These are phyloP conservation scores for Notolepis coatsorum DNA, from an alignment of 2,797 vertebrate species.

Conservation along the genomic window DNA sequence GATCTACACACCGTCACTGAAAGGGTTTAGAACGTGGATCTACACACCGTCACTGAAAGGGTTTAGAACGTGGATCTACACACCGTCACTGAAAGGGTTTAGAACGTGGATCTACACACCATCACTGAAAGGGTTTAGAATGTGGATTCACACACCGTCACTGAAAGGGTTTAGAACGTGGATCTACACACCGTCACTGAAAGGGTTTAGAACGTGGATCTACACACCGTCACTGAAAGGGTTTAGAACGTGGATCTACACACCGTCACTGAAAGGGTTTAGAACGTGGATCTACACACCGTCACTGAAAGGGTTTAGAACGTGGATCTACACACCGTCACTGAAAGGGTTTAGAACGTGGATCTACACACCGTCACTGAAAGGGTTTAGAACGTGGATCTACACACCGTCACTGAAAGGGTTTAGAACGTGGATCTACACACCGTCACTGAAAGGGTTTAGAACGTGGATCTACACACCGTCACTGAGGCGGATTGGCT, in stretches of 20 bases:
- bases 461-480: slow-evolving; percentile 21
- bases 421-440: no score
- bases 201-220: slow-evolving; percentile 1
- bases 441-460: slow-evolving; percentile 24
- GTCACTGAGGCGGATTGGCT: neutral
- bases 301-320: slow-evolving; percentile 24
- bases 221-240: slow-evolving; percentile 8
- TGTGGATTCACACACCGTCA: no score
- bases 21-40: slow-evolving; percentile 24
- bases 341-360: neutral
- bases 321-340: slow-evolving; percentile 16
- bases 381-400: slow-evolving; percentile 24
- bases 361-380: no score
- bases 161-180: slow-evolving; percentile 22
- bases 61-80: no score
- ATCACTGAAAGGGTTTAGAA: neutral
- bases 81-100: slow-evolving; percentile 24
- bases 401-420: slow-evolving; percentile 14
- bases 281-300: no score
- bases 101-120: slow-evolving; percentile 21
- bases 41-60: slow-evolving; percentile 14
- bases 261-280: slow-evolving; percentile 8
- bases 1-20: no score
- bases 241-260: slow-evolving; percentile 25
- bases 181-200: slow-evolving; percentile 17